Evolutionary conservation across 53 echinoderm and acorn worm species (phyloP).

Genomic region (Echinarachnius parma): DNA sequence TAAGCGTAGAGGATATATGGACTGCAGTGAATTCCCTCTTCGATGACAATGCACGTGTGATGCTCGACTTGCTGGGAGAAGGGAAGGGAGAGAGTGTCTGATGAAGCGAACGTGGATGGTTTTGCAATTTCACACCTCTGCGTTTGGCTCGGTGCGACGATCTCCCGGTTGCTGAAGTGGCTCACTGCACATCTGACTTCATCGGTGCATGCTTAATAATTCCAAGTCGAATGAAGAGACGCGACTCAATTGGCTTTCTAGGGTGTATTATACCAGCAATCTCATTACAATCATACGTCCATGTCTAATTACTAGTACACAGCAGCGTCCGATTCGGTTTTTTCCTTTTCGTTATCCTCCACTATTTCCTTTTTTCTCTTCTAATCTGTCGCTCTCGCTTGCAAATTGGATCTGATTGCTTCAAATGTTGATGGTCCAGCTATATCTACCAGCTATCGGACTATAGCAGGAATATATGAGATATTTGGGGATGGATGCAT

Average conservation of each 20-base stretch:
- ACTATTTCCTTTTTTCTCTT: no score
- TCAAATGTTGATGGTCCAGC: no score
- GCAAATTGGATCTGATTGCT: no score
- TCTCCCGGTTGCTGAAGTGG: slow-evolving; percentile 7
- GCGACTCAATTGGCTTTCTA: slow-evolving; percentile 18
- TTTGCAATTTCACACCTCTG: slow-evolving; percentile 34
- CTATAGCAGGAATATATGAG: no score
- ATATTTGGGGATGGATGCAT: no score
- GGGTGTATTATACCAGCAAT: slow-evolving; percentile 38
- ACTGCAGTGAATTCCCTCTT: no score
- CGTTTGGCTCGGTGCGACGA: not conserved
- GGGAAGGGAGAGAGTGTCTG: no score
- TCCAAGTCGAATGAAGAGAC: no score
- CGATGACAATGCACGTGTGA: slow-evolving; percentile 7
- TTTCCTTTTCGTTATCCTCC: not conserved
- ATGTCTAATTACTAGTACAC: slow-evolving; percentile 38
- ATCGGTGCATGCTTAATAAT: slow-evolving; percentile 16
- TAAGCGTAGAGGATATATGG: no score
- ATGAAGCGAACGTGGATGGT: slow-evolving; percentile 4
- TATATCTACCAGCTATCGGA: not conserved
- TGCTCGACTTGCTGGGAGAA: no score
- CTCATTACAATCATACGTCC: slow-evolving; percentile 42
- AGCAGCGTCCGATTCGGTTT: not conserved
- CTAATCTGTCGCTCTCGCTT: no score
- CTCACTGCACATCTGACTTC: not conserved